A percentile compares a stretch with the other conserved stretches of the same genome.
These are phyloP conservation scores for Gobio gobio DNA, from an alignment of 2,113 vertebrate species.

Conservation along the genomic window DNA sequence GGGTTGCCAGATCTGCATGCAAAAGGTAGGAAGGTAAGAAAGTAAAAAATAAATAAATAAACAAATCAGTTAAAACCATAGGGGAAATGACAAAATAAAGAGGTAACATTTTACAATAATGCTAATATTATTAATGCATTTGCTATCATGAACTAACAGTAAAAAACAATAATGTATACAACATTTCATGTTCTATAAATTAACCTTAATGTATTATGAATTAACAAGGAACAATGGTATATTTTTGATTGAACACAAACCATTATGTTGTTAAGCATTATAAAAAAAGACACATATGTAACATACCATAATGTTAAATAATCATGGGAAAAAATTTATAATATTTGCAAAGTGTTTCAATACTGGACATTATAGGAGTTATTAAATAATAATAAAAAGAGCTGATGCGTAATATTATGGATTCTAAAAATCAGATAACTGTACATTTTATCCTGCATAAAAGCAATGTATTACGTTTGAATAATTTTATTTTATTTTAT, in stretches of 20 bases:
- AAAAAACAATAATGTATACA: neutral
- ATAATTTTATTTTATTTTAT: neutral
- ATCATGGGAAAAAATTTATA: neutral
- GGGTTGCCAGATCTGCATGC: neutral
- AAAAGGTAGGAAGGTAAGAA: neutral
- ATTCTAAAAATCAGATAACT: neutral
- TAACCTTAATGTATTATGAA: neutral
- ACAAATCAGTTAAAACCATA: neutral
- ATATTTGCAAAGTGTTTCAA: neutral
- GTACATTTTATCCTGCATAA: neutral
- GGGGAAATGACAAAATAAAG: no score
- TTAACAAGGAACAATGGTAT: neutral
- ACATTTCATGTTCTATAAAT: neutral
- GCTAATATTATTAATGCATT: no score
- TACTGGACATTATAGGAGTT: neutral
- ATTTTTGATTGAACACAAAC: neutral
- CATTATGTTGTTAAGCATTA: neutral
- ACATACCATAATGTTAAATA: neutral
- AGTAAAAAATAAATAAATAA: neutral
- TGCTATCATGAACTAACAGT: neutral
- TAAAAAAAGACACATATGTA: neutral
- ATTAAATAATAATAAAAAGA: neutral
- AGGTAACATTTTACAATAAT: no score
- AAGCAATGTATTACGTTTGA: neutral
- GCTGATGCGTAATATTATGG: neutral